These are phyloP conservation scores for Tetrapedia diversipes DNA, from an alignment of 2,888 invertebrate genomes.

Conservation along the genomic window DNA sequence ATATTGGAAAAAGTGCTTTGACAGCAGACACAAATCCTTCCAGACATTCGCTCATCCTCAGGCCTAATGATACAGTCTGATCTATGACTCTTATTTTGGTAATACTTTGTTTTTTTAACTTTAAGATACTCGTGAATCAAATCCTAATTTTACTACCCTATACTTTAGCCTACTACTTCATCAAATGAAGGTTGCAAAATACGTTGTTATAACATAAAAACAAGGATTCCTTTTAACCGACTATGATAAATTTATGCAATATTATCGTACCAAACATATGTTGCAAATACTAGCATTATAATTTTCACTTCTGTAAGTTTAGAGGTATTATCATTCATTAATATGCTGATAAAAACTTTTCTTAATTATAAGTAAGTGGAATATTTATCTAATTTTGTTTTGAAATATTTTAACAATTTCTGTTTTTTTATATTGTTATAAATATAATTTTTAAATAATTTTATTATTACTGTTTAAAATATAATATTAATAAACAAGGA, in stretches of 20 bases:
- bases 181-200: conserved; percentile 59
- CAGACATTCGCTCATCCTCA: conserved; percentile 82
- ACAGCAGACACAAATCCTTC: conserved; percentile 82
- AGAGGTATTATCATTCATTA: conserved; percentile 17
- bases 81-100: conserved; percentile 79
- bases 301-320: conserved; percentile 15
- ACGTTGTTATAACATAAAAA: conserved; percentile 34
- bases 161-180: conserved; percentile 53
- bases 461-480: conserved; percentile 8
- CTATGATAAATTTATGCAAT: conserved; percentile 30
- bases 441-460: conserved; percentile 13
- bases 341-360: conserved; percentile 12
- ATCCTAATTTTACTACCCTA: conserved; percentile 59
- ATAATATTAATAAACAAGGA: background rate
- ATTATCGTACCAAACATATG: conserved; percentile 1
- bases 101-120: conserved; percentile 72
- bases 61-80: conserved; percentile 81
- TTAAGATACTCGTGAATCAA: conserved; percentile 62
- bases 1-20: conserved; percentile 82
- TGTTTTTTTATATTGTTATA: background rate
- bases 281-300: conserved; percentile 1
- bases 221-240: conserved; percentile 33
- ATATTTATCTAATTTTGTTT: conserved; percentile 8
- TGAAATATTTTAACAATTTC: conserved; percentile 21
- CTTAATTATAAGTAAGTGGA: conserved; percentile 22